A percentile compares a stretch with the other conserved stretches of the same genome.
Conservation (phyloP, 2,888 invertebrate species). For the Tenthredo distinguenda region DNA sequence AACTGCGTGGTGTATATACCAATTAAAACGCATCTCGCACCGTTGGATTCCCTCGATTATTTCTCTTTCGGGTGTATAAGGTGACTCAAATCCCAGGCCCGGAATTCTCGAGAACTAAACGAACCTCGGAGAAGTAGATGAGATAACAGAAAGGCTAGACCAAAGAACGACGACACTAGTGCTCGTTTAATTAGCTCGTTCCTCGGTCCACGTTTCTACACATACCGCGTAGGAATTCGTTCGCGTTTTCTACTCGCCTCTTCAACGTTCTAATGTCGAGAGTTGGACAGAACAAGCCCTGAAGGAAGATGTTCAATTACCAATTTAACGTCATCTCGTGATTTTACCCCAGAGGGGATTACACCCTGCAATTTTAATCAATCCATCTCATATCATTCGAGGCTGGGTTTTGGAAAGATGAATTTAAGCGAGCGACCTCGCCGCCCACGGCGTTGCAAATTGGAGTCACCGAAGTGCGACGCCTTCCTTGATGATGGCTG, state of each 20-base stretch:
- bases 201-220: not conserved
- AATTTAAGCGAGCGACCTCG: slow-evolving; percentile 25
- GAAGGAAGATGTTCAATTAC: not conserved
- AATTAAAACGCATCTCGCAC: slow-evolving; percentile 12
- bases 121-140: not conserved
- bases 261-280: not conserved
- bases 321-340: not conserved
- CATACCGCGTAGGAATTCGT: not conserved
- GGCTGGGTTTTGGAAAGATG: not conserved
- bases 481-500: slow-evolving; percentile 20
- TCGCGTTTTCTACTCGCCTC: not conserved
- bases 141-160: slow-evolving; percentile 30
- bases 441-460: slow-evolving; percentile 51
- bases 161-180: not conserved
- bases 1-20: not conserved
- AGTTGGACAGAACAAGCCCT: not conserved
- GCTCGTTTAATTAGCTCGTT: slow-evolving; percentile 40
- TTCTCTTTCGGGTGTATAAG: not conserved
- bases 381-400: not conserved
- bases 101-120: slow-evolving; percentile 7
- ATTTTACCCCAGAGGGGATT: not conserved
- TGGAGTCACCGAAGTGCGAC: slow-evolving; percentile 43
- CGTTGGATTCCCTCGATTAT: not conserved
- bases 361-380: slow-evolving; percentile 17
- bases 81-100: not conserved